Evolutionary conservation across 2,797 vertebrate genomes (phyloP).

Genomic region (Emys orbicularis): DNA sequence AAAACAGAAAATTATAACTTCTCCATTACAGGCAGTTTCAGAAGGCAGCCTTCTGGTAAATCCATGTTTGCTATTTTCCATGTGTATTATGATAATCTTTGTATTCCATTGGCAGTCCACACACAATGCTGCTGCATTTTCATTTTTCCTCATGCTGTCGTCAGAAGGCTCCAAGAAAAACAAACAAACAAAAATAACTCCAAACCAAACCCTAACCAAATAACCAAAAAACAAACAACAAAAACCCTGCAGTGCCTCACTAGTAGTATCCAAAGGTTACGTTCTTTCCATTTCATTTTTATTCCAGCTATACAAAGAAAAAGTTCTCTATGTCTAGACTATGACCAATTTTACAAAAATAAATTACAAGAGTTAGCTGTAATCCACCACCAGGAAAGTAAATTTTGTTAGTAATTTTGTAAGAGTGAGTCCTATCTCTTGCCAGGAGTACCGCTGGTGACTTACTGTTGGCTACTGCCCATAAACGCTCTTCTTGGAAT

Average conservation of each 20-base stretch:
- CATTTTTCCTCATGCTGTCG: neutral
- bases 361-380: neutral
- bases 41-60: neutral
- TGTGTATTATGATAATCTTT: slow-evolving; percentile 23
- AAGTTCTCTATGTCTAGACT: neutral
- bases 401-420: slow-evolving; percentile 1
- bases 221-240: neutral
- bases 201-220: neutral
- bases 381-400: slow-evolving; percentile 21
- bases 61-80: neutral
- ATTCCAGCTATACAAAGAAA: slow-evolving; percentile 14
- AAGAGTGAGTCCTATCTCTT: neutral
- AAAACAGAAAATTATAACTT: neutral
- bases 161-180: neutral
- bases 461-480: slow-evolving; percentile 86
- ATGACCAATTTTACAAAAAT: neutral
- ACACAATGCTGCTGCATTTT: neutral
- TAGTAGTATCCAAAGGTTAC: neutral
- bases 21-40: neutral
- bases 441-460: neutral
- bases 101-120: neutral
- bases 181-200: neutral
- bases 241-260: neutral
- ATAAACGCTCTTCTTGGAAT: slow-evolving; percentile 91
- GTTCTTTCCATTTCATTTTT: neutral